These are phyloP conservation scores for Dufourea novaeangliae DNA, from an alignment of 1,140 invertebrate species.

Conservation along the genomic window DNA sequence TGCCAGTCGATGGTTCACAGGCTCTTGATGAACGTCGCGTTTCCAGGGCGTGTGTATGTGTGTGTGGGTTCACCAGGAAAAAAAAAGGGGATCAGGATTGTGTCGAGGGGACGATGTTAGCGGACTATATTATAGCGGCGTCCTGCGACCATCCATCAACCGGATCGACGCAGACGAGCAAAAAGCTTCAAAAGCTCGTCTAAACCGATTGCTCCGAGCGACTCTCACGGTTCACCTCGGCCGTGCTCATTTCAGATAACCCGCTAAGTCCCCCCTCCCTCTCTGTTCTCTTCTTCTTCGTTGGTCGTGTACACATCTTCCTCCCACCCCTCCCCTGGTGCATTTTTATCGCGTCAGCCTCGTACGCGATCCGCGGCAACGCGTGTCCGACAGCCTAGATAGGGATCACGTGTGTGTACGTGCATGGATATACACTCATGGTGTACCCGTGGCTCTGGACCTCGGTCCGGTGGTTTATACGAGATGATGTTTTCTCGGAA, in stretches of 20 bases:
- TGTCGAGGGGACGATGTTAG: slow-evolving; percentile 26
- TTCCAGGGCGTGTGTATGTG: slow-evolving; percentile 15
- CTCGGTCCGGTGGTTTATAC: slow-evolving; percentile 16
- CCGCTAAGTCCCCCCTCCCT: slow-evolving; percentile 22
- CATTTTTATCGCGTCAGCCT: slow-evolving; percentile 42
- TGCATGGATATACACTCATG: neutral
- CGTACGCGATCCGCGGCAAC: slow-evolving; percentile 1
- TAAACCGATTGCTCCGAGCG: slow-evolving; percentile 54
- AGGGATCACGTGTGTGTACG: slow-evolving; percentile 19
- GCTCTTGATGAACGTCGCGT: neutral
- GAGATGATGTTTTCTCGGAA: slow-evolving; percentile 34
- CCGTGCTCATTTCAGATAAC: slow-evolving; percentile 60
- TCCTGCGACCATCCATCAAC: slow-evolving; percentile 56
- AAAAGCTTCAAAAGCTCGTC: slow-evolving; percentile 58
- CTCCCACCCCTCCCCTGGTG: neutral
- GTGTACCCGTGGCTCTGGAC: neutral
- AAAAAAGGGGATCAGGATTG: neutral
- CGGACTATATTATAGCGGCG: slow-evolving; percentile 52
- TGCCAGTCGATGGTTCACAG: neutral
- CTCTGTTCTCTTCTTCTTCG: too few relatives aligned
- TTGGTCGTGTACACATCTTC: slow-evolving; percentile 1
- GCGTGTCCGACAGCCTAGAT: slow-evolving; percentile 15
- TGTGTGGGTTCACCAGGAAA: neutral
- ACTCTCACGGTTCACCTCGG: slow-evolving; percentile 49
- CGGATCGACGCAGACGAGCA: slow-evolving; percentile 56